A percentile compares a stretch with the other conserved stretches of the same genome.
Conservation (phyloP, 2,888 invertebrate species). For the Allophyes oxyacanthae region DNA sequence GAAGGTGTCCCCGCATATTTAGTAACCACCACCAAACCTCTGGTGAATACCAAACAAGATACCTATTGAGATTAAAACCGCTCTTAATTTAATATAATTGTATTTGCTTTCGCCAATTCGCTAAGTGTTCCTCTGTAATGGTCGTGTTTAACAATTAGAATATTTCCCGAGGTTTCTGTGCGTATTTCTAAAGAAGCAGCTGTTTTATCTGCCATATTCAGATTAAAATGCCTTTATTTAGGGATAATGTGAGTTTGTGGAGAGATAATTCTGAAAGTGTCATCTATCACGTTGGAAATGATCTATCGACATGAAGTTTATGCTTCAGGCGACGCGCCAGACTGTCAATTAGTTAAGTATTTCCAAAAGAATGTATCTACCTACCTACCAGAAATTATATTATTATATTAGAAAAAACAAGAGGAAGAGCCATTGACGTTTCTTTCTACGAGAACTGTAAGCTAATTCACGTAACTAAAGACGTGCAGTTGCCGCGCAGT, state of each 20-base stretch:
- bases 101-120: conserved; percentile 48
- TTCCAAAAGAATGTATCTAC: background rate
- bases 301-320: conserved; percentile 7
- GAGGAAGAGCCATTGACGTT: too few relatives aligned
- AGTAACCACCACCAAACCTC: conserved; percentile 44
- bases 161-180: conserved; percentile 24
- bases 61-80: conserved; percentile 58
- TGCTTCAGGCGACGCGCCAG: background rate
- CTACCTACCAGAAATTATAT: too few relatives aligned
- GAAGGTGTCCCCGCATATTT: conserved; percentile 26
- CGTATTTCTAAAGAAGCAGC: conserved; percentile 19
- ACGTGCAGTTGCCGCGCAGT: too few relatives aligned
- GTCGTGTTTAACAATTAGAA: conserved; percentile 38
- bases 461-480: too few relatives aligned
- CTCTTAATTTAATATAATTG: conserved; percentile 59
- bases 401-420: too few relatives aligned
- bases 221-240: conserved; percentile 36
- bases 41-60: conserved; percentile 61
- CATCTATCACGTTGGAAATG: conserved; percentile 8
- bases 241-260: conserved; percentile 5
- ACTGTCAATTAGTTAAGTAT: conserved; percentile 5
- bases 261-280: conserved; percentile 19
- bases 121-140: conserved; percentile 48
- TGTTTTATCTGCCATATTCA: conserved; percentile 28
- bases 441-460: too few relatives aligned